Evolutionary conservation across 2,797 vertebrate species (phyloP), one percentile per base, ranked within the genome.

Genomic region (Pachyuromys duprasi): DNA sequence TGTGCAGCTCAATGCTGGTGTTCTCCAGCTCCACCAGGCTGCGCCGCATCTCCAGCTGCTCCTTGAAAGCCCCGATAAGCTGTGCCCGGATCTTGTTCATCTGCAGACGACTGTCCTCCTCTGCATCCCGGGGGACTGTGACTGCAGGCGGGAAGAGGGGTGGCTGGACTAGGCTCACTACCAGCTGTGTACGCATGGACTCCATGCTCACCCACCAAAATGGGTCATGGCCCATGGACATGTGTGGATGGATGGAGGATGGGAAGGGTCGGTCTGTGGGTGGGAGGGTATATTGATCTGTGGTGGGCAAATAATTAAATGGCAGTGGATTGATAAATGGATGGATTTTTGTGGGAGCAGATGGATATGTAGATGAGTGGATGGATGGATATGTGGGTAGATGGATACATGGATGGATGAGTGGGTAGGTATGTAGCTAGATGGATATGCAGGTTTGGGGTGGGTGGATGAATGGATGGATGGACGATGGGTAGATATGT

Each of bases 11-110:
- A 0, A 2, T 78, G 87, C 87, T 98, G 79, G 97, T 94, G 53
- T 97, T 98, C 95, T 98, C 97, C 89, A 99, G 97, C 94, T 98
- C 97, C 97, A 98, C 92, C 74, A 98, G 98, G 89, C 98, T 98
- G 82, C 8, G 96, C 0, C 33, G 0, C 95, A 97, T 97, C 94
- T 98, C 98, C 93, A 55, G 97, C 72, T 98, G 96, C 93, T 98
- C 98, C 88, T 93, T 93, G 96, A 98, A 98, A 57, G 97, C 97
- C 20, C 94, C 22, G 0, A 96, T 60, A 78, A 98, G 97, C 94
- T 98, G 98, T 0, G 74, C 97, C 80, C 70, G 13, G 87, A 98
- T 92, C 57, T 87, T 95, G 63, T 78, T 93, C 96, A 95, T 97
- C 79, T 89, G 97, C 63, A 79, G 92, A 39, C 26, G 69, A 62